phyloP scores from a whole-genome alignment of 1,140 invertebrate species.

The Oncopodura yosiiana region DNA sequence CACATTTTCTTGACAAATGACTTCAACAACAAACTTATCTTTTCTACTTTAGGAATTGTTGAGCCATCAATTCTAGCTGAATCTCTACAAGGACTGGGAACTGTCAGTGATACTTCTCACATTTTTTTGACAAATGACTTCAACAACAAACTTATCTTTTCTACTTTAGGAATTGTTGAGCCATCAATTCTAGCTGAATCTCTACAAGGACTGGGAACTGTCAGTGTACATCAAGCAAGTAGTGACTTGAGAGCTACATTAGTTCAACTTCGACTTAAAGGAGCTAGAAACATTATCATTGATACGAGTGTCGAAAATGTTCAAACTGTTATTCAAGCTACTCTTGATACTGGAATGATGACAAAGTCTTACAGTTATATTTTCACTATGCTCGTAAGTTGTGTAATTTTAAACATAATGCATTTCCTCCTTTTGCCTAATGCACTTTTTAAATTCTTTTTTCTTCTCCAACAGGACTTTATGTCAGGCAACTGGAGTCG shows the following conservation, averaged over 20 bases:
- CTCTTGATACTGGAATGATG: conserved; percentile 34
- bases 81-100: conserved; percentile 27
- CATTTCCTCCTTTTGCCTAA: neutral
- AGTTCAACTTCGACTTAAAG: conserved; percentile 30
- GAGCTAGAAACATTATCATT: conserved; percentile 35
- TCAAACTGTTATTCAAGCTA: conserved; percentile 29
- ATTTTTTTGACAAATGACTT: neutral
- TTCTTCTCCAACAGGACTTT: conserved; percentile 27
- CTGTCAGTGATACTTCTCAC: neutral
- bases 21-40: neutral
- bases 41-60: conserved; percentile 26
- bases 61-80: conserved; percentile 32
- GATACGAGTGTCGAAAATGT: conserved; percentile 30
- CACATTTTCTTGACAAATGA: too few relatives aligned
- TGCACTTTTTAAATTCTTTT: neutral
- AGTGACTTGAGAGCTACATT: conserved; percentile 32
- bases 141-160: neutral
- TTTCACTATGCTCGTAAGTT: conserved; percentile 34
- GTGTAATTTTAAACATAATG: neutral
- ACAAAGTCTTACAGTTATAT: conserved; percentile 35
- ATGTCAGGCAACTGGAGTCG: conserved; percentile 34
- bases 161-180: conserved; percentile 30
- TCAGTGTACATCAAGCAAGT: conserved; percentile 26
- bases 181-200: conserved; percentile 30
- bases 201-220: conserved; percentile 29